Conservation (phyloP, 1,140 invertebrate species). For the Bombus cullumanus region DNA sequence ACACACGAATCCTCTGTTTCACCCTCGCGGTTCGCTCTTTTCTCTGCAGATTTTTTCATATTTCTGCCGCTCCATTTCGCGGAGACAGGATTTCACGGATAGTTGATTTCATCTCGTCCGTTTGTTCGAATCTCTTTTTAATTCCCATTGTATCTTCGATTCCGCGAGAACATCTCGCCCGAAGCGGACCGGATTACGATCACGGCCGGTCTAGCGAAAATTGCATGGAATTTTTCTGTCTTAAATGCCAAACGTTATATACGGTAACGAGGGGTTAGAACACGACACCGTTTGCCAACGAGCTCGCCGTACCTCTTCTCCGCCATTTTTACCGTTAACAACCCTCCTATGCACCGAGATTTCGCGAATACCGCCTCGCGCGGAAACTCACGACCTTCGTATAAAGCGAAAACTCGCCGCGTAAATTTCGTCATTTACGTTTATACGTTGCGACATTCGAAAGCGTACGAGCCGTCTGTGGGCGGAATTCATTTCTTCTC, state of each 20-base stretch:
- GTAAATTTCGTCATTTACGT: neutral
- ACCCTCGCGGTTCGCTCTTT: slow-evolving; percentile 13
- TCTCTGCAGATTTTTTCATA: slow-evolving; percentile 37
- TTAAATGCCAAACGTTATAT: slow-evolving; percentile 6
- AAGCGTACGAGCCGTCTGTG: neutral
- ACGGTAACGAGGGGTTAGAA: neutral
- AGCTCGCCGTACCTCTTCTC: neutral
- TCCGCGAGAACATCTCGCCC: neutral
- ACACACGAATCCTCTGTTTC: neutral
- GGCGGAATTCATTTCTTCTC: slow-evolving; percentile 9
- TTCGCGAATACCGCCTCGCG: neutral
- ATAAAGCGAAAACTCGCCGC: neutral
- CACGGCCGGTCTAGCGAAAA: neutral
- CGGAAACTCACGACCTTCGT: neutral
- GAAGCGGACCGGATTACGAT: neutral
- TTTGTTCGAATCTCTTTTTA: slow-evolving; percentile 47
- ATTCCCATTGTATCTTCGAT: slow-evolving; percentile 50
- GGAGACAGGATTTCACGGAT: slow-evolving; percentile 53
- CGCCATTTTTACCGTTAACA: neutral
- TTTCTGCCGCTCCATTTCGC: slow-evolving; percentile 52
- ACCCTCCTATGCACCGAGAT: neutral
- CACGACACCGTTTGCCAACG: neutral
- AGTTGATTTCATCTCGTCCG: slow-evolving; percentile 43
- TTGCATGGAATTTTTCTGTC: neutral
- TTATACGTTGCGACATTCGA: neutral